Base-by-base conservation (phyloP, 23 tunicate genomes). In the Ascidia mentula region DNA sequence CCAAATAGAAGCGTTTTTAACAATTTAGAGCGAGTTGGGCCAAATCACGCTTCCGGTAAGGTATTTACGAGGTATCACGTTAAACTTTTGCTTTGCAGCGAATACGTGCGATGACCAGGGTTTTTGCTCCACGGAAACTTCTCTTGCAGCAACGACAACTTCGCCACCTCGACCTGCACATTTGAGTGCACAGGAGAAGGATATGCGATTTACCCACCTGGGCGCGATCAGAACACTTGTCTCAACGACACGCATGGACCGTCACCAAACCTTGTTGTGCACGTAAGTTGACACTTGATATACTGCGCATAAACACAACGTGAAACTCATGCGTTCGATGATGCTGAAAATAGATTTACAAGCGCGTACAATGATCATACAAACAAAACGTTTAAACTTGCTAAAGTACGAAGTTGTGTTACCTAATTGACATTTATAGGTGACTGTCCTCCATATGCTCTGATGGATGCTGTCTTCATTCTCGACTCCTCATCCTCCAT, bases 381-480 rank as follows among this genome's bases (percentile, higher is more conserved):
- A 42, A 42, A 15, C 53, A 42, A 42, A 42, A 42, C 12, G 53
- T 42, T 42, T 42, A 9, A 53, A 28, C 13, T 53, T 53, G n/a
- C 7, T 3, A 53, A 24, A 38, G 8, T 18, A n/a, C 28, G 22
- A 30, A 73, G 22, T 32, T 12, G 31, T 9, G 39, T 35, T 36
- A 73, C 42, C 53, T 28, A 1, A 5, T 38, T 31, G 46, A 32
- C 34, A 35, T 81, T 42, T 69, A 6, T 73, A 87, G 92, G 82
- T 38, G 82, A 71, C n/a, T 88, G 93, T 39, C 93, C 93, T 20
- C 93, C 93, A 72, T 76, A 60, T 39, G 93, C 93, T 17, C 30
- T 12, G 32, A 82, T 88, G 77, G 93, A 88, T 38, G 79, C 84
- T 0, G 45, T 77, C 37, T 38, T 88, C 28, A 37, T 82, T 40